These are phyloP conservation scores for Halcyon senegalensis DNA, from an alignment of 2,113 vertebrate species.

Conservation along the genomic window DNA sequence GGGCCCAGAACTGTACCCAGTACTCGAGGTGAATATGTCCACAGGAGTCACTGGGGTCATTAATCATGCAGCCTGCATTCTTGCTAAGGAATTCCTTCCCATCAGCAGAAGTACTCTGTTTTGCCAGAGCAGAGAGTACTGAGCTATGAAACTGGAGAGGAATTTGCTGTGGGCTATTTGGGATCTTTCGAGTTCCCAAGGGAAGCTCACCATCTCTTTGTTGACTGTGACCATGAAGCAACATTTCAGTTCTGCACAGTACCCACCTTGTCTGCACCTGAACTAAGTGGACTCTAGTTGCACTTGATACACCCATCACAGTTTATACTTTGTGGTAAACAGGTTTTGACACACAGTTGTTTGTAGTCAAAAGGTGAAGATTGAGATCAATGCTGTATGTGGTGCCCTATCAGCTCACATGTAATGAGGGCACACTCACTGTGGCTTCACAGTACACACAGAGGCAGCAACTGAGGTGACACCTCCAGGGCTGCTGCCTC, in stretches of 20 bases:
- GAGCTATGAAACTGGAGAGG: not conserved
- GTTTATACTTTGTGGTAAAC: not conserved
- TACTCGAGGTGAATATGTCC: not conserved
- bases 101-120: fast-evolving
- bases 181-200: not conserved
- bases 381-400: not conserved
- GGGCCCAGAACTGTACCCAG: no score
- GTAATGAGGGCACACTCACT: not conserved
- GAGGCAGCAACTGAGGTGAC: not conserved
- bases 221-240: fast-evolving
- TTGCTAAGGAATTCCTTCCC: not conserved
- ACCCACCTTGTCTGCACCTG: not conserved
- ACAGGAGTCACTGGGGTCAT: not conserved
- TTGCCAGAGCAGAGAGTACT: not conserved
- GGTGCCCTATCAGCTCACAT: not conserved
- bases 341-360: not conserved
- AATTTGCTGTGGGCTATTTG: not conserved
- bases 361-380: not conserved
- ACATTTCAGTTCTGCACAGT: not conserved
- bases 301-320: not conserved
- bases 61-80: not conserved
- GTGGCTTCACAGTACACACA: not conserved
- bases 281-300: not conserved
- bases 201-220: not conserved
- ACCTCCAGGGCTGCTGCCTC: not conserved